Conservation (phyloP, 2,888 invertebrate species). For the Drosophila affinis region DNA sequence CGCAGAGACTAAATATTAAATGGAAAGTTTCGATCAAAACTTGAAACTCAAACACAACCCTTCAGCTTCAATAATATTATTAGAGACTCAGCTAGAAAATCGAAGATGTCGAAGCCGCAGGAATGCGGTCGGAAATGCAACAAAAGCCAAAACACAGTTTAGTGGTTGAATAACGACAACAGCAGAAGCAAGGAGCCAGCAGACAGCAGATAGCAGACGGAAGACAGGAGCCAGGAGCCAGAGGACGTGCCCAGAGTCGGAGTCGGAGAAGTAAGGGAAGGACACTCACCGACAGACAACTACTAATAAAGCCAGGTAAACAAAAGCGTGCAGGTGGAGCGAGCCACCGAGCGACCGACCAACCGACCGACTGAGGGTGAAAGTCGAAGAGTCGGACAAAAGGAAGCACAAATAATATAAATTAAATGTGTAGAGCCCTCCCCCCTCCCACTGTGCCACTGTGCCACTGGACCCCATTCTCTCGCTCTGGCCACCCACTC, state of each 20-base stretch:
- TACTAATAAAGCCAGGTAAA: constrained; percentile 78
- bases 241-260: background rate
- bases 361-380: constrained; percentile 6
- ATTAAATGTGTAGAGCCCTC: constrained; percentile 65
- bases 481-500: background rate
- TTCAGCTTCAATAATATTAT: constrained; percentile 58
- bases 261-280: constrained; percentile 12
- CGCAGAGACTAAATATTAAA: constrained; percentile 23
- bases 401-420: constrained; percentile 78
- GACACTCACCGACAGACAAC: constrained; percentile 40
- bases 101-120: constrained; percentile 73
- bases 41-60: background rate
- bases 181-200: constrained; percentile 54
- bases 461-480: too few species aligned
- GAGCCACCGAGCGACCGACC: background rate
- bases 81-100: constrained; percentile 69
- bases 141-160: constrained; percentile 82
- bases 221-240: background rate
- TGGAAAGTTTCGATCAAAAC: constrained; percentile 2
- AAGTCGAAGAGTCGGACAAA: constrained; percentile 53
- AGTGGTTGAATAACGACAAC: constrained; percentile 79
- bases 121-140: constrained; percentile 75
- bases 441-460: background rate
- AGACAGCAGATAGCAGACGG: background rate
- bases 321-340: constrained; percentile 52